These are phyloP conservation scores for Gallinago paraguaiae DNA, from an alignment of 2,113 vertebrate genomes.

Conservation along the genomic window DNA sequence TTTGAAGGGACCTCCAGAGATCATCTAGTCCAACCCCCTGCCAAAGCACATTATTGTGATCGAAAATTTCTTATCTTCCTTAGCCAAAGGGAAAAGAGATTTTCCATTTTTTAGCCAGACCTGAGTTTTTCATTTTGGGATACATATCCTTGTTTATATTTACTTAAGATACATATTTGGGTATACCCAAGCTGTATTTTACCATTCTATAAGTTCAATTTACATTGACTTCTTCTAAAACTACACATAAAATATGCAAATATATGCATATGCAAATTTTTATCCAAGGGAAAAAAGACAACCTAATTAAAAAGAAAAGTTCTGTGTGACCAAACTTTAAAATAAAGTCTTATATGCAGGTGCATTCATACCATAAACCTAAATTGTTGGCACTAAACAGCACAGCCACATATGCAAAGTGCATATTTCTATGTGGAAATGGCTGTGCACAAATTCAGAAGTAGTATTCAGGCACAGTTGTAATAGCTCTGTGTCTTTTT, in stretches of 20 bases:
- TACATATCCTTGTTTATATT: not conserved
- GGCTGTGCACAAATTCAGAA: not conserved
- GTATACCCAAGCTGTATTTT: not conserved
- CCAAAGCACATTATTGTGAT: not conserved
- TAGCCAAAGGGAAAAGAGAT: not conserved
- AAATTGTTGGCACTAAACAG: not conserved
- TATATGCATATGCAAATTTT: not conserved
- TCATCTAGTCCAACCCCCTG: too few species aligned
- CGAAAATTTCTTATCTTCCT: not conserved
- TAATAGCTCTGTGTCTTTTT: not conserved
- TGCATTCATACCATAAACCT: not conserved
- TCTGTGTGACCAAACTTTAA: not conserved
- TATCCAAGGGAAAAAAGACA: not conserved
- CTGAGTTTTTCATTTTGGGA: not conserved
- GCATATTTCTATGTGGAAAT: not conserved
- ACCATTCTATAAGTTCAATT: not conserved
- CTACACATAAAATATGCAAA: not conserved
- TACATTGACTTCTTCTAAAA: not conserved
- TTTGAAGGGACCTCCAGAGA: too few species aligned
- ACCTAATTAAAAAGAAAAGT: not conserved
- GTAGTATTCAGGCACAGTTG: not conserved
- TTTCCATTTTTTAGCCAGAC: not conserved
- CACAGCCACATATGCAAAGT: not conserved
- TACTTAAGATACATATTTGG: not conserved
- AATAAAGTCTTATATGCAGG: not conserved